Base-by-base conservation (phyloP, 2,113 vertebrate genomes). In the Brachypteracias leptosomus region DNA sequence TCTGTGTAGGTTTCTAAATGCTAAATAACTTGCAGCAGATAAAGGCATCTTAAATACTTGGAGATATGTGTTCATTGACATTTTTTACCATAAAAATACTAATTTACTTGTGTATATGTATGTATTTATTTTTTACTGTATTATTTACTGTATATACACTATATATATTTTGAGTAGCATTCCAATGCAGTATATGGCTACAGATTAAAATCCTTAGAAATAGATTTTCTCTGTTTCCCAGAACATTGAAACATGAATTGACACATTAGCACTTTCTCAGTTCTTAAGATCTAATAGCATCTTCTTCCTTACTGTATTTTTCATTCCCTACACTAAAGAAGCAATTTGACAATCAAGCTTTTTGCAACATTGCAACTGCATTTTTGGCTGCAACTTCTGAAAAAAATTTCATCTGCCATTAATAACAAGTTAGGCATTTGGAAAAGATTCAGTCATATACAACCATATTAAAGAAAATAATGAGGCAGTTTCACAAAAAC, bases 401-500 rank as follows among this genome's bases (percentile, higher is more conserved):
- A n/a, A n/a, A n/a, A n/a, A n/a, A n/a, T n/a, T 51, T 88, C 3
- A 29, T 17, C 14, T 61, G 13, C 2, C 11, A 13, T 18, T 63
- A 51, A 4, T 13, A 67, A 52, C 31, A 71, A 54, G 2, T 6
- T 49, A 29, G 13, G 18, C 11, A 70, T 21, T 1, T 59, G n/a
- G 17, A 83, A 72, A 72, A 82, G 7, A n/a, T 49, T 33, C 24
- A 29, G 16, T 1, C 8, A 31, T 36, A 40, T 31, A 25, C 4
- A 79, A 7, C 3, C 2, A 72, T 25, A 33, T 2, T 33, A 33
- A 54, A 58, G 26, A 66, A 68, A 51, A 52, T 31, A 0, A 51
- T 24, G 1, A 11, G 13, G 38, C 9, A 11, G 21, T 71, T 84
- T 47, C 1, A 0, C 55, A 51, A 71, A 46, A 61, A 2, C 3